Evolutionary conservation across 2,797 vertebrate genomes (phyloP).

Genomic region (Coluber constrictor): DNA sequence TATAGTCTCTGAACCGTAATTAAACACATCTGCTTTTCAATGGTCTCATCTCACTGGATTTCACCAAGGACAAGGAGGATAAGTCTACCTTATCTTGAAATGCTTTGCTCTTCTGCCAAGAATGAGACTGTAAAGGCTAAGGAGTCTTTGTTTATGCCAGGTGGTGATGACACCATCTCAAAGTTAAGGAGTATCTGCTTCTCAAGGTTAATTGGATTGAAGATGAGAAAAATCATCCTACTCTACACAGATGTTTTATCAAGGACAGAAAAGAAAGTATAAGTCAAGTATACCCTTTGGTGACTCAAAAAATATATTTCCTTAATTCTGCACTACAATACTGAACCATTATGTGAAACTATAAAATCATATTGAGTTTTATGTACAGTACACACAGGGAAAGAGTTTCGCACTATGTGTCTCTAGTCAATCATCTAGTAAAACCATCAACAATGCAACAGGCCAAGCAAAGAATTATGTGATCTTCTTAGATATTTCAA

Average conservation of each 20-base stretch:
- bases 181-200: background rate
- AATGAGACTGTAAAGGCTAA: background rate
- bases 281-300: background rate
- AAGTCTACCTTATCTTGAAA: background rate
- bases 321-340: background rate
- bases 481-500: background rate
- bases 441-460: background rate
- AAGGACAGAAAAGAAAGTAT: background rate
- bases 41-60: background rate
- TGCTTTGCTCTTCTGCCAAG: background rate
- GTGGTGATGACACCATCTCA: background rate
- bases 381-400: background rate
- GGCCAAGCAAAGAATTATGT: background rate
- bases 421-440: background rate
- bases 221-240: background rate
- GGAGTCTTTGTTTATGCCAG: background rate
- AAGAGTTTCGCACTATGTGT: background rate
- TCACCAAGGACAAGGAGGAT: background rate
- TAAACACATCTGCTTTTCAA: background rate
- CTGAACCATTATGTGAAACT: background rate
- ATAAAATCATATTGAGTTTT: background rate
- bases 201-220: background rate
- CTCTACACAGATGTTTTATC: background rate
- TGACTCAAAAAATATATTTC: background rate
- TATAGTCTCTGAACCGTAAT: background rate